Base-by-base conservation (phyloP, 2,797 vertebrate species). In the Rhinophrynus dorsalis region DNA sequence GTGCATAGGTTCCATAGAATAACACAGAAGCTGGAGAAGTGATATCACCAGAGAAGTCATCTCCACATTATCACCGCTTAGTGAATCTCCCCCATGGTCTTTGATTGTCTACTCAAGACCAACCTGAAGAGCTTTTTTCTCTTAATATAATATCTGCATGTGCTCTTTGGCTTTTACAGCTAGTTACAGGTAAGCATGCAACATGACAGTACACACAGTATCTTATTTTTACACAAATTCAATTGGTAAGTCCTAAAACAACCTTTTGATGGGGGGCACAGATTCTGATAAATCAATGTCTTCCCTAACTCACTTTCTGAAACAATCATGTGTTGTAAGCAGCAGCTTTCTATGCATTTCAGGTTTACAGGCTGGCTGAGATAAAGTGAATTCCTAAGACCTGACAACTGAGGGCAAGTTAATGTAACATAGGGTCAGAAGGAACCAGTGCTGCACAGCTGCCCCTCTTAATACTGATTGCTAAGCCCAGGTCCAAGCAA, bases 401-500 rank as follows among this genome's bases (percentile, higher is more conserved):
- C 44, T 52, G 52, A 64, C 60, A 38, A 64, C 30, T 10, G n/a
- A 40, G 59, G 60, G 60, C 68, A 58, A 29, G 30, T 48, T 72
- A 62, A 55, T 70, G 27, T 70, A 62, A 69, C 58, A 60, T 51
- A 69, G 48, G 67, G 67, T 69, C 67, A 61, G 35, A 45, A 69
- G 48, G 35, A 54, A 50, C 48, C 37, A 50, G 57, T 37, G 21
- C 24, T 44, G 47, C 32, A 54, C 50, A 62, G 67, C 67, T 69
- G 67, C 32, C 57, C 56, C 27, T 17, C 54, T 13, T 27, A 61
- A 37, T 27, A 70, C 67, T 18, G 67, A 44, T 24, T 69, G 47
- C 57, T 50, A 54, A 33, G 47, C 20, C 65, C 47, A 77, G 77
- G 74, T 58, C 9, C 70, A 63, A 80, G 45, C 56, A 48, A 75